phyloP scores from a whole-genome alignment of 2,797 vertebrate species.

The Anisognathus igniventris region DNA sequence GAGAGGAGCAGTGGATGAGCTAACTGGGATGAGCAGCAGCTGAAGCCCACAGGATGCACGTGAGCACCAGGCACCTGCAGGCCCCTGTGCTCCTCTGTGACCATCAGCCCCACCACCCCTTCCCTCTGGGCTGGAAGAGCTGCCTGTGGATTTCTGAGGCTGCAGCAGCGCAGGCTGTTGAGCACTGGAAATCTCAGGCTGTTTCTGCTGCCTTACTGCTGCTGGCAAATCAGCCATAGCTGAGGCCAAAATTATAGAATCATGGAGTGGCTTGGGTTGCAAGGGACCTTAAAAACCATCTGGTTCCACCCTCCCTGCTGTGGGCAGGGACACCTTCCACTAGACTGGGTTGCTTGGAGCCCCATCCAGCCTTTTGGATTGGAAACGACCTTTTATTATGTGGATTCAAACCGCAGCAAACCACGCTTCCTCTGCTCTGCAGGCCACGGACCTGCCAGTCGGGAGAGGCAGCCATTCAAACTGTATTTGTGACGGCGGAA shows the following conservation, averaged over 20 bases:
- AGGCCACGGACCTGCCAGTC: not conserved
- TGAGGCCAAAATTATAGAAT: not conserved
- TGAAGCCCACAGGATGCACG: accelerated
- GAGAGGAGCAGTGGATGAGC: accelerated
- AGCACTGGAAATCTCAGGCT: not conserved
- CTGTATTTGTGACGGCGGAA: not conserved
- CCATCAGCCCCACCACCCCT: not conserved
- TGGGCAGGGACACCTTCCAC: not conserved
- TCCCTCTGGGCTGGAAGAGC: not conserved
- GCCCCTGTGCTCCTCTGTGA: not conserved
- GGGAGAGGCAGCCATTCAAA: not conserved
- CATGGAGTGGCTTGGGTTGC: not conserved
- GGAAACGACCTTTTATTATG: not conserved
- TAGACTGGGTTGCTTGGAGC: not conserved
- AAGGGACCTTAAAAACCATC: not conserved
- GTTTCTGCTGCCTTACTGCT: not conserved
- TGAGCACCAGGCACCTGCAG: not conserved
- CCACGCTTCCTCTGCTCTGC: not conserved
- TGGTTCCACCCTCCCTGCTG: not conserved
- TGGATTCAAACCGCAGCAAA: not conserved
- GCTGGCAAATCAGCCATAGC: not conserved
- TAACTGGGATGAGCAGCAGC: not conserved
- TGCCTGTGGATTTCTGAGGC: not conserved
- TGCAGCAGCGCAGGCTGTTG: not conserved
- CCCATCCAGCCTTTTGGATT: not conserved